A percentile compares a stretch with the other conserved stretches of the same genome.
phyloP scores from a whole-genome alignment of 1,140 invertebrate species.

The Zaprionus camerounensis region DNA sequence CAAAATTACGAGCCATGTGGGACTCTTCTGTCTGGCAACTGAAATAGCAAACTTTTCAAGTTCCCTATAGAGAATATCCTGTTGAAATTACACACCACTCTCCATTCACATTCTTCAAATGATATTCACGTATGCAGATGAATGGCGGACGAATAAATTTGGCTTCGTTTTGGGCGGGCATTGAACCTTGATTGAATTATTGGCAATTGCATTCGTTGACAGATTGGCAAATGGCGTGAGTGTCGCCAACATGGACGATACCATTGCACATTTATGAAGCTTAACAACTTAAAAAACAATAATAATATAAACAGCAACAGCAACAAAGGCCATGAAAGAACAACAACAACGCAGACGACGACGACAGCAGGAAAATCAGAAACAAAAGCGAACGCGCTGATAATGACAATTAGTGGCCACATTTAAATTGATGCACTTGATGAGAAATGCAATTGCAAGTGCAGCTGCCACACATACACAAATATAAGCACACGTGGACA shows the following conservation, averaged over 20 bases:
- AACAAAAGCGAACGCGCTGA: conserved; percentile 62
- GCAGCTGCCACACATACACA: conserved; percentile 44
- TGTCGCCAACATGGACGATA: conserved; percentile 23
- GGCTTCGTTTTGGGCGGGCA: neutral
- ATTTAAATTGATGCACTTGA: conserved; percentile 83
- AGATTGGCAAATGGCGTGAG: neutral
- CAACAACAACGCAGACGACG: conserved; percentile 8
- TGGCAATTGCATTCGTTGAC: neutral
- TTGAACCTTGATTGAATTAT: conserved; percentile 37
- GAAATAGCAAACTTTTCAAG: no score
- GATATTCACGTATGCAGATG: conserved; percentile 3
- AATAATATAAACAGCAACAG: conserved; percentile 1
- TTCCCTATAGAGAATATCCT: neutral
- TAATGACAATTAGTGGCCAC: conserved; percentile 83
- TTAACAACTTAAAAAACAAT: conserved; percentile 8
- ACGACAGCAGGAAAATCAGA: conserved; percentile 12
- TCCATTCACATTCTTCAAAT: neutral
- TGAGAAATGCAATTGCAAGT: conserved; percentile 80
- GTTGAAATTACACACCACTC: neutral
- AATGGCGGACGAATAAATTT: conserved; percentile 18
- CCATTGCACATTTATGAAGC: conserved; percentile 11
- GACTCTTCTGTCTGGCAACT: no score
- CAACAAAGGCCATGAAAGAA: conserved; percentile 13
- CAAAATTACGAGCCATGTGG: no score
- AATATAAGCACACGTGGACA: conserved; percentile 4